Conservation (phyloP, 1,140 invertebrate genomes). For the Sitobion miscanthi region DNA sequence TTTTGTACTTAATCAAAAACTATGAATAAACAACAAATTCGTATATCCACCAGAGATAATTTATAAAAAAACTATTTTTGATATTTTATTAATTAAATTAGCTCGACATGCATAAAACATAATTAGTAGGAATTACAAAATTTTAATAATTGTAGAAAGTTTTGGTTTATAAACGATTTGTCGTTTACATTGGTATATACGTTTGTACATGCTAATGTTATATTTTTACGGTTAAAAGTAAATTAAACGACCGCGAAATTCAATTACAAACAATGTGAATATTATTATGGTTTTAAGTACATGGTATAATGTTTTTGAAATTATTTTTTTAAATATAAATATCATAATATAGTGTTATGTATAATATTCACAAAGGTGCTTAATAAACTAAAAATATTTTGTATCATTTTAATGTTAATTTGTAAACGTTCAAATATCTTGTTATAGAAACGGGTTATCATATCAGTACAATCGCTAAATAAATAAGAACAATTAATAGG, state of each 20-base stretch:
- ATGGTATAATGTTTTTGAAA: no score
- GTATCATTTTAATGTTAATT: no score
- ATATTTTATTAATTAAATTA: neutral
- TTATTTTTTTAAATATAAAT: neutral
- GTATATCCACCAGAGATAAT: neutral
- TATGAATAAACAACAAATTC: neutral
- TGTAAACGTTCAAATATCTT: no score
- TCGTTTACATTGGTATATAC: no score
- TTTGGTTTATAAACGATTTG: no score
- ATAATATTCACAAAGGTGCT: no score
- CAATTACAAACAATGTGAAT: neutral
- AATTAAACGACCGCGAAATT: neutral
- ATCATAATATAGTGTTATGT: neutral
- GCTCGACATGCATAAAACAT: neutral
- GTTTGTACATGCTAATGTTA: no score
- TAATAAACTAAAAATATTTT: no score
- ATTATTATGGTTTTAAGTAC: neutral
- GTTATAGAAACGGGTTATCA: no score
- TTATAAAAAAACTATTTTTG: neutral
- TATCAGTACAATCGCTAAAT: neutral
- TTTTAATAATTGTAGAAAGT: no score
- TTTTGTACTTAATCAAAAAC: neutral
- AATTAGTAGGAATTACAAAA: neutral
- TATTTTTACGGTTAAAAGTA: neutral
- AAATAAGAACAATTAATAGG: neutral